Base-by-base conservation (phyloP, 92 coral and sea anemone genomes). In the Diadumene lineata region DNA sequence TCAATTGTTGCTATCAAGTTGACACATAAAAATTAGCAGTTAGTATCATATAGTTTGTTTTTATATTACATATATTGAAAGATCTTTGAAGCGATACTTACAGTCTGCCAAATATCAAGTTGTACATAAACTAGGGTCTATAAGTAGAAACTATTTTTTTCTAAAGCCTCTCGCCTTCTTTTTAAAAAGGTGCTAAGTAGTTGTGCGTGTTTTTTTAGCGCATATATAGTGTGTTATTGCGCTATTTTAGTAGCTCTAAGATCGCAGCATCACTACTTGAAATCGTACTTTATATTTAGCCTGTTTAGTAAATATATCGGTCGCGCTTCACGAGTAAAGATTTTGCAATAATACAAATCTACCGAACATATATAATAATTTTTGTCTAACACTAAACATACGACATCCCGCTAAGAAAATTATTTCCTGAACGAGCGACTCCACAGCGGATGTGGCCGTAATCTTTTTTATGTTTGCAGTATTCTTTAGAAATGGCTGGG, bases 361-460 rank as follows among this genome's bases (percentile, higher is more conserved):
- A 77, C 83, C 64, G 69, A 70, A 64, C 83, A 78, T 81, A 81
- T 82, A 83, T 81, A 87, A 91, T 85, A 72, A 91, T 87, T 91
- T 72, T 61, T 75, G 79, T 64, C 63, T 80, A 81, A 81, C 85
- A 70, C 86, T 81, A 88, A 91, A 84, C 93, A 88, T 73, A 84
- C 76, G 97, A 89, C 75, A 67, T 89, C 97, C 97, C 87, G 90
- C 97, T 78, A 91, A 64, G 97, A 88, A 91, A 91, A 84, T 91
- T 74, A 91, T 91, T 91, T 91, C 97, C 97, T 87, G 83, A 70
- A 79, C 86, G 86, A 84, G 89, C 88, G 71, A 71, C 77, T 75
- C 80, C 69, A 71, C 77, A 88, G 83, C 97, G 97, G 97, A 91
- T 86, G 93, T 78, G 70, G 72, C 81, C 72, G 77, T 91, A 91